Evolutionary conservation across 2,113 vertebrate species (phyloP).

Genomic region (Orcinus orca): DNA sequence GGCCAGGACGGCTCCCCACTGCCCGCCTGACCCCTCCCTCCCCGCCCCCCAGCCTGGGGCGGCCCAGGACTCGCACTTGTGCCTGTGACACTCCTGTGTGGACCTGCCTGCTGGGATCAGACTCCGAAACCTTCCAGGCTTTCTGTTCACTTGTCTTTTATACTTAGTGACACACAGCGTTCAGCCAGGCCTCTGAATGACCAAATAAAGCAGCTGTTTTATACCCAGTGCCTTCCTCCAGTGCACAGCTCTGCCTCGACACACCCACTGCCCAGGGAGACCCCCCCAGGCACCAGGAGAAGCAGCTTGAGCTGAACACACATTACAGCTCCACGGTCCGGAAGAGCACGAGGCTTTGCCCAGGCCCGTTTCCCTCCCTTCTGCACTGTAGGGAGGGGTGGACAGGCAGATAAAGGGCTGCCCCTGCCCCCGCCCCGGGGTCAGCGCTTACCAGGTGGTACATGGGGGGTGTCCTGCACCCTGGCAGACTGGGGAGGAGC

Average conservation of each 20-base stretch:
- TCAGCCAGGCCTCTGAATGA: not conserved
- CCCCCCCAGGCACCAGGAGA: not conserved
- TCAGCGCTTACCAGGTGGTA: not conserved
- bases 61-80: too few species aligned
- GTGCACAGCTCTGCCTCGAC: not conserved
- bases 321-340: rapidly evolving
- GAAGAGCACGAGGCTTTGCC: not conserved
- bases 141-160: not conserved
- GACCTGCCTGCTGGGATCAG: not conserved
- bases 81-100: not conserved
- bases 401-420: rapidly evolving
- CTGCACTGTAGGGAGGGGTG: rapidly evolving
- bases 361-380: not conserved
- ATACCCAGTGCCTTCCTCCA: not conserved
- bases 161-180: not conserved
- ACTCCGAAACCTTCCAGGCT: not conserved
- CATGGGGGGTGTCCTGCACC: not conserved
- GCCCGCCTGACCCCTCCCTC: too few species aligned
- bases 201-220: slow-evolving; percentile 56
- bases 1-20: not conserved
- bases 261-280: rapidly evolving
- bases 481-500: not conserved
- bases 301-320: not conserved
- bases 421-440: not conserved
- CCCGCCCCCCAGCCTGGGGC: not conserved